phyloP scores from a whole-genome alignment of 2,888 invertebrate genomes.

The Phaedon cochleariae region DNA sequence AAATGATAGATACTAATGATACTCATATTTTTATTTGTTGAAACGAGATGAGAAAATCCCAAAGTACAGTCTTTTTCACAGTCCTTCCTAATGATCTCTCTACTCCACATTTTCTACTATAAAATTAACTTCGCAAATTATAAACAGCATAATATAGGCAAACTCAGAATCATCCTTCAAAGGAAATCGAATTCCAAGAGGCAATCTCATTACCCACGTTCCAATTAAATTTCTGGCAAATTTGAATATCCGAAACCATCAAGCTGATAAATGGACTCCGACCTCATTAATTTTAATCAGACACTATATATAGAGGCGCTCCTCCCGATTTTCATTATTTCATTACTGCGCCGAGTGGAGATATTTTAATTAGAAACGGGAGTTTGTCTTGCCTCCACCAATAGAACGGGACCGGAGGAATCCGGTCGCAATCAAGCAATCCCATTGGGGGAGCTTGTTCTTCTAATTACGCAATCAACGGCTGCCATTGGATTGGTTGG shows the following conservation, averaged over 20 bases:
- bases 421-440: conserved; percentile 7
- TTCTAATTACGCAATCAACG: conserved; percentile 62
- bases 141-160: neutral
- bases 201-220: neutral
- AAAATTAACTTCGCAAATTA: neutral
- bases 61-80: too few relatives aligned
- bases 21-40: too few relatives aligned
- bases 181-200: conserved; percentile 1
- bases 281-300: conserved; percentile 16
- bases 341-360: neutral
- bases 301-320: neutral
- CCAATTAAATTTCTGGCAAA: conserved; percentile 7
- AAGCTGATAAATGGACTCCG: conserved; percentile 5
- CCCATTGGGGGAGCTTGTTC: conserved; percentile 54
- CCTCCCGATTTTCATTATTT: neutral
- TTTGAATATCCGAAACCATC: conserved; percentile 7
- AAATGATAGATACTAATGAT: too few relatives aligned
- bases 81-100: too few relatives aligned
- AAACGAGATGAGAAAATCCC: too few relatives aligned
- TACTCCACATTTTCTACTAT: too few relatives aligned
- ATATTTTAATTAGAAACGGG: conserved; percentile 5
- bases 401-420: neutral
- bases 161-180: neutral
- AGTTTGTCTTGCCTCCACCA: neutral
- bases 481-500: conserved; percentile 55